phyloP scores from a whole-genome alignment of 2,797 vertebrate species.

The Eupleurogrammus muticus region DNA sequence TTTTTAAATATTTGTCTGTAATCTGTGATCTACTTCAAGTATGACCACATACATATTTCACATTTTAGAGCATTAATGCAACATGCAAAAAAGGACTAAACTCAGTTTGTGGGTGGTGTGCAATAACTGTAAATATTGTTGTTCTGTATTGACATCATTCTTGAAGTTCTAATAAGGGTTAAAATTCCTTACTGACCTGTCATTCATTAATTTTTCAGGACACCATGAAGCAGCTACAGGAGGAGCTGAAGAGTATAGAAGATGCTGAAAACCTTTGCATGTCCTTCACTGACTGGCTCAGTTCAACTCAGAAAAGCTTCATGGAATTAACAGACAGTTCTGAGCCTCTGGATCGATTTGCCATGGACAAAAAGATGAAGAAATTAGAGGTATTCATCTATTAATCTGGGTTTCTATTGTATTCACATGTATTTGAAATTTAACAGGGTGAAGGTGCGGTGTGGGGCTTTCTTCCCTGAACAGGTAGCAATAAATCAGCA shows the following conservation, averaged over 20 bases:
- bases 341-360: conserved; percentile 85
- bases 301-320: conserved; percentile 87
- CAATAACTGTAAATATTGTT: background rate
- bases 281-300: conserved; percentile 91
- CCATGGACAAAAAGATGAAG: conserved; percentile 93
- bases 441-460: conserved; percentile 10
- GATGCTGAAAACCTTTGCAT: conserved; percentile 89
- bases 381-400: conserved; percentile 89
- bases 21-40: background rate
- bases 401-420: background rate
- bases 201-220: conserved; percentile 82
- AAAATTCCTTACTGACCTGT: conserved; percentile 14
- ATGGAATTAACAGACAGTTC: conserved; percentile 81
- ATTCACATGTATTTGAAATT: conserved; percentile 7
- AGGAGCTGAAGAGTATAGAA: conserved; percentile 91
- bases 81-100: background rate
- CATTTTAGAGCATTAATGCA: background rate
- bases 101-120: background rate
- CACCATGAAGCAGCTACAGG: conserved; percentile 91
- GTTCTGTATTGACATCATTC: background rate
- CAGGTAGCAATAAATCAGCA: conserved; percentile 54
- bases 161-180: background rate
- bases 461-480: conserved; percentile 10
- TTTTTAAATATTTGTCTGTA: too few relatives aligned
- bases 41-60: background rate